These are phyloP conservation scores for Agrochola macilenta DNA, from an alignment of 2,888 invertebrate species.

Conservation along the genomic window DNA sequence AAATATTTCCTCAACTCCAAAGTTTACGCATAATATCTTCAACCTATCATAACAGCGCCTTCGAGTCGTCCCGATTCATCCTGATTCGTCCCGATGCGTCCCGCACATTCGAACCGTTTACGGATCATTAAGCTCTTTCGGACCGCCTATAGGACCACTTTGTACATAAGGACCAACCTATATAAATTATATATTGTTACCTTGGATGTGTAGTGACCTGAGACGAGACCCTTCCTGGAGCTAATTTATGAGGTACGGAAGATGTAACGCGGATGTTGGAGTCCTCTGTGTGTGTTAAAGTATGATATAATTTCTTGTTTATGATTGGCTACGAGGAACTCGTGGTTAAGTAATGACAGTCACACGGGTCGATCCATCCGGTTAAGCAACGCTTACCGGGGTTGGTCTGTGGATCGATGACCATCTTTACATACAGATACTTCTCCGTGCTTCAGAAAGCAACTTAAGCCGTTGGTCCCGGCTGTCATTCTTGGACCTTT, in stretches of 20 bases:
- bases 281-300: constrained; percentile 1
- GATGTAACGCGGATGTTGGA: constrained; percentile 27
- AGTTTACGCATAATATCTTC: constrained; percentile 22
- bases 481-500: no score
- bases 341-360: no score
- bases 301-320: constrained; percentile 9
- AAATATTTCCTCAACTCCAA: constrained; percentile 37
- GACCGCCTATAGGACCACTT: constrained; percentile 60
- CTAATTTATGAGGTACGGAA: constrained; percentile 59
- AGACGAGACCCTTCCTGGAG: constrained; percentile 54
- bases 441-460: no score
- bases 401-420: no score
- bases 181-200: constrained; percentile 63
- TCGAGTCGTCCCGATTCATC: constrained; percentile 34
- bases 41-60: constrained; percentile 56
- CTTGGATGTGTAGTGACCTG: constrained; percentile 63
- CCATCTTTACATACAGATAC: no score
- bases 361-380: no score
- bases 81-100: constrained; percentile 62
- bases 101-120: constrained; percentile 66
- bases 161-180: constrained; percentile 55
- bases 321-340: not conserved
- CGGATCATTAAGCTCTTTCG: constrained; percentile 75
- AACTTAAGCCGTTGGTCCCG: no score
- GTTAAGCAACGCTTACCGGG: no score